Conservation (phyloP, 2,113 vertebrate species). For the Numenius arquata region DNA sequence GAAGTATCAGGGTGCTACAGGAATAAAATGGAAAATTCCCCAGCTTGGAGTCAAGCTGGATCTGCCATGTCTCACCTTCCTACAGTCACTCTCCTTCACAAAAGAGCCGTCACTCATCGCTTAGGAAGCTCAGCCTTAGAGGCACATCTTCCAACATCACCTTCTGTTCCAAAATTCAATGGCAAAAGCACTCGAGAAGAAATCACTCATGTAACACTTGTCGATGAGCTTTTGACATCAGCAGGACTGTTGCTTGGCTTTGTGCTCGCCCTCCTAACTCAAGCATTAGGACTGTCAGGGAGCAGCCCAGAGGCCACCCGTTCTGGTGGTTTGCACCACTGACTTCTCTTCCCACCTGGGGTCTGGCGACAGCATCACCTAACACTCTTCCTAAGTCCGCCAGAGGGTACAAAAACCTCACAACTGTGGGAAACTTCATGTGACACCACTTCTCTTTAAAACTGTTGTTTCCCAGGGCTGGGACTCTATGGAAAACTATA, state of each 20-base stretch:
- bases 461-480: background rate
- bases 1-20: background rate
- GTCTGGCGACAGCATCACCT: background rate
- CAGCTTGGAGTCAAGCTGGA: background rate
- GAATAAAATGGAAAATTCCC: background rate
- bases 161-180: background rate
- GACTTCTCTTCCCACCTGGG: background rate
- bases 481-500: background rate
- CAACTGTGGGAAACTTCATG: background rate
- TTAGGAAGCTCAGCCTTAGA: background rate
- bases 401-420: background rate
- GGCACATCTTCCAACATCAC: background rate
- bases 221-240: fast-evolving
- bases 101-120: background rate
- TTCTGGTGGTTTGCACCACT: background rate
- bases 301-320: background rate
- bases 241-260: background rate
- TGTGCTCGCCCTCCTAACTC: background rate
- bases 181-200: background rate
- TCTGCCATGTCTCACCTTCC: background rate
- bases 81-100: background rate
- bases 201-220: background rate
- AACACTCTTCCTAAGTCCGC: background rate
- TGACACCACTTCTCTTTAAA: background rate
- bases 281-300: background rate